These are phyloP conservation scores for Brachyistius frenatus DNA, from an alignment of 2,113 vertebrate species.

Conservation along the genomic window DNA sequence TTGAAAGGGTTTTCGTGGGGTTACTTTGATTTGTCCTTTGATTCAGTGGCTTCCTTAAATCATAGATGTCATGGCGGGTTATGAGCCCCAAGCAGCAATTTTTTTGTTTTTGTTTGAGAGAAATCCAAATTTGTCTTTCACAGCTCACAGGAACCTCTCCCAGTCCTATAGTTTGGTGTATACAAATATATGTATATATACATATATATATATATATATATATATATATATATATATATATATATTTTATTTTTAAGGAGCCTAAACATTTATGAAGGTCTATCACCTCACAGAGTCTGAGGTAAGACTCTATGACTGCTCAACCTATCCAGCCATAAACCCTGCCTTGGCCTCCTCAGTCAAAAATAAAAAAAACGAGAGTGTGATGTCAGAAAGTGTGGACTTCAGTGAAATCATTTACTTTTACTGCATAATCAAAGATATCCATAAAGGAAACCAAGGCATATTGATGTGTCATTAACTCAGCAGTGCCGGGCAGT, in stretches of 20 bases:
- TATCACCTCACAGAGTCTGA: slow-evolving; percentile 18
- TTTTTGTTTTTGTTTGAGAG: slow-evolving; percentile 7
- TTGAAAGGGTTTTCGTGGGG: slow-evolving; percentile 16
- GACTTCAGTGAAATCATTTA: slow-evolving; percentile 63
- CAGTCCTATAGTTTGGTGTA: slow-evolving; percentile 10
- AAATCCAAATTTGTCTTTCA: slow-evolving; percentile 30
- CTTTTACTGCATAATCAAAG: slow-evolving; percentile 77
- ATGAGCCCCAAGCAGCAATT: slow-evolving; percentile 9
- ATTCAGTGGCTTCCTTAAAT: slow-evolving; percentile 5
- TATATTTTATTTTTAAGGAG: slow-evolving; percentile 41
- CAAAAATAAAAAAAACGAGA: slow-evolving; percentile 29
- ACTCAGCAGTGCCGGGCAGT: slow-evolving; percentile 64
- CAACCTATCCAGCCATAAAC: slow-evolving; percentile 20
- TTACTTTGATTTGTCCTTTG: slow-evolving; percentile 38
- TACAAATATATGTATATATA: too few species aligned
- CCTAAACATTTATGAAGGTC: slow-evolving; percentile 28
- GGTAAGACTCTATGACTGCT: slow-evolving; percentile 21
- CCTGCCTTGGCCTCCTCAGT: background rate
- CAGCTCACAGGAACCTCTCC: slow-evolving; percentile 32
- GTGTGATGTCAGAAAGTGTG: slow-evolving; percentile 56
- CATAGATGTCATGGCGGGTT: slow-evolving; percentile 20
- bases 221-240: too few species aligned
- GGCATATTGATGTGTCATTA: slow-evolving; percentile 79
- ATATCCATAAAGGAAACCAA: slow-evolving; percentile 72
- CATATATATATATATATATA: too few species aligned